Base-by-base conservation (phyloP, 1,140 invertebrate species). In the Gryon sp. region DNA sequence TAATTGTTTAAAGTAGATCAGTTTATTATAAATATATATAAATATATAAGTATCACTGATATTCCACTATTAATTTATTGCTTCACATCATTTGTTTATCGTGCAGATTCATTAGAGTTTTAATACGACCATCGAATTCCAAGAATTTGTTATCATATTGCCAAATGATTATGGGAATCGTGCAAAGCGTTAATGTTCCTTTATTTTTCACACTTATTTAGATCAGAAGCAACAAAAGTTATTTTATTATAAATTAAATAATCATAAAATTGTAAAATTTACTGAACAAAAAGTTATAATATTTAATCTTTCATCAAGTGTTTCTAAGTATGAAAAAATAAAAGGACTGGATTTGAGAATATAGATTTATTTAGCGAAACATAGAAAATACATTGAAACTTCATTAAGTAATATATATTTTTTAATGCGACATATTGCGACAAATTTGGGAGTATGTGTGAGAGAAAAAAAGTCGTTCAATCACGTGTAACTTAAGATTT, bases 91-190 rank as follows among this genome's bases (percentile, higher is more conserved):
- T 28, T 52, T 24, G n/a, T 15, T 60, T 15, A 12, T 2, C n/a
- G n/a, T 16, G 36, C 12, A 18, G 5, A 12, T 14, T 28, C 41
- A 36, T 26, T 8, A 38, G 24, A 62, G n/a, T n/a, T n/a, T n/a
- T n/a, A n/a, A 12, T 28, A 12, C 11, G 11, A 34, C 32, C 9
- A 36, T 55, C 9, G 40, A 48, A 62, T 48, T 62, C 18, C 48
- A 40, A 12, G 26, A 48, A 38, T 22, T 9, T 26, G 38, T 43
- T 62, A 22, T 55, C 22, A 30, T 63, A 63, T 72, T 66, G 59
- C 70, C 66, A 76, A 79, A 79, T 79, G 57, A 76, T 40, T 40
- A 38, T 63, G 68, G 46, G 11, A 30, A 57, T 19, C 32, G 63
- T 68, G 62, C 62, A 68, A 68, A 48, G 11, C 32, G 19, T n/a